These are phyloP conservation scores for Austrolebias charrua DNA, from an alignment of 2,797 vertebrate genomes.

Conservation along the genomic window DNA sequence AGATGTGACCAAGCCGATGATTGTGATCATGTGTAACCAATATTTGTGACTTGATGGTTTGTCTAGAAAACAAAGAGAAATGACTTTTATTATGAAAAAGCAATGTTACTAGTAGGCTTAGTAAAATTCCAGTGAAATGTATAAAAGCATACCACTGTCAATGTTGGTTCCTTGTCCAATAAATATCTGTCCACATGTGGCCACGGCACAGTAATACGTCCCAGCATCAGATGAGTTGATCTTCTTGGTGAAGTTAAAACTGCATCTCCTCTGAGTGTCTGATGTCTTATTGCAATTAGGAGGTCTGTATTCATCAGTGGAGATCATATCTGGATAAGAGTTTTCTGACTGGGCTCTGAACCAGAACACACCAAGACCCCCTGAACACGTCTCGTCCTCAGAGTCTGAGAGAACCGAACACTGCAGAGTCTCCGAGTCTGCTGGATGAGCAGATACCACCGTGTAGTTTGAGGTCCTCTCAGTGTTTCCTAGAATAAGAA, in stretches of 20 bases:
- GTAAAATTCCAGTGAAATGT: too few species aligned
- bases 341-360: conserved; percentile 6
- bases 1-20: conserved; percentile 14
- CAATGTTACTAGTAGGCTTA: too few species aligned
- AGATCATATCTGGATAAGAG: conserved; percentile 25
- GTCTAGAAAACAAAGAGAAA: conserved; percentile 1
- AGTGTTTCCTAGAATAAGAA: background rate
- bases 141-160: background rate
- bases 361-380: conserved; percentile 29
- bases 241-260: conserved; percentile 25
- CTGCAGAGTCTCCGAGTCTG: conserved; percentile 5
- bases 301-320: conserved; percentile 1
- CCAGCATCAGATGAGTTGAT: background rate
- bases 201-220: background rate
- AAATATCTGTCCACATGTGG: conserved; percentile 9
- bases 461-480: background rate
- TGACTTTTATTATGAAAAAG: background rate
- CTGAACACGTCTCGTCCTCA: background rate
- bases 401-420: conserved; percentile 42
- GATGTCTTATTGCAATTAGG: conserved; percentile 11
- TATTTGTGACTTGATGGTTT: background rate
- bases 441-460: conserved; percentile 11
- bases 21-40: background rate
- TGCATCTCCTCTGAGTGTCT: conserved; percentile 23
- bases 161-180: background rate